Evolutionary conservation across 2,888 invertebrate species (phyloP), one percentile per base, ranked within the genome.

Genomic region (Ptychoptera contaminata): DNA sequence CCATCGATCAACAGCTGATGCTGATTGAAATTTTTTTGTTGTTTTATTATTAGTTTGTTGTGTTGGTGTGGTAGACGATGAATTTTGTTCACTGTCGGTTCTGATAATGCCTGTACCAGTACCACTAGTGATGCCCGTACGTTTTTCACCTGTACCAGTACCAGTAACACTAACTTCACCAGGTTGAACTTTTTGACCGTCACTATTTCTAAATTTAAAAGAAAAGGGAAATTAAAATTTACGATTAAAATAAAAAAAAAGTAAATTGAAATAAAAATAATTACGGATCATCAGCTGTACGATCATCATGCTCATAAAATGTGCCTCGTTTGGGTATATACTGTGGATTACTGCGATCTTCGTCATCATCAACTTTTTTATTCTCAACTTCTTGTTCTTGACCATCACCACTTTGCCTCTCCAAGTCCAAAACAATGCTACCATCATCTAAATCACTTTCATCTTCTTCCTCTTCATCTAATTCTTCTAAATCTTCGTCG

Each of bases 311-410:
- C 55, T 96, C 96, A 57, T 96, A 96, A 63, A 96, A 96, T 1
- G 88, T 88, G 1, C 96, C 96, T 52, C 84, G 75, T 61, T 94
- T 91, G 0, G 96, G 96, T 53, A 96, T 93, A 65, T 93, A 96
- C 58, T 96, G 94, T 1, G 96, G 96, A 68, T 96, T 94, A 60
- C 92, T 83, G 37, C 88, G 74, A 60, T 96, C 96, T 60, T 94
- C 93, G 57, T 91, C 92, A 57, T 87, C 84, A 59, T 94, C 94
- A 2, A 93, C 76, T 52, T 84, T 77, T 51, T 81, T 79, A 1
- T 73, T 68, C 50, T 77, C 78, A 30, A 55, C 51, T 36, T 63
- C 63, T 29, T 66, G 67, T 44, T 71, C 70, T 42, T 83, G 79
- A 40, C 76, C 79, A 58, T 83, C 84, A 1, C 79, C 81, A 60